These are phyloP conservation scores for Pungitius pungitius DNA, from an alignment of 2,113 vertebrate genomes.

Conservation along the genomic window DNA sequence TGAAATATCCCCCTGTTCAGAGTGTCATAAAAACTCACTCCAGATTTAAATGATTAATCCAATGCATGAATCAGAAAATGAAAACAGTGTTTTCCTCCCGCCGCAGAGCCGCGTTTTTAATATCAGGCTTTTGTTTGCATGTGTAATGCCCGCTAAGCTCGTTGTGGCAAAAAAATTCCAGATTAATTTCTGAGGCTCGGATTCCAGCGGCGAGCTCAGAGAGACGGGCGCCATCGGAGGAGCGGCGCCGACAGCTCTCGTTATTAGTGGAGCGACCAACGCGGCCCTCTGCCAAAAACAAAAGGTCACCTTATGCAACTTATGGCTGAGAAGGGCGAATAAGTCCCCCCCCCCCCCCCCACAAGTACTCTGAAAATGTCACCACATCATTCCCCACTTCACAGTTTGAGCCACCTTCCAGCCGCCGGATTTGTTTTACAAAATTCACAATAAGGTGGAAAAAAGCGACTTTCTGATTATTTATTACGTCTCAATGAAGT, in stretches of 20 bases:
- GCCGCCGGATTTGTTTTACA: too few species aligned
- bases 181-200: conserved; percentile 75
- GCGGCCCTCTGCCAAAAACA: conserved; percentile 25
- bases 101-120: conserved; percentile 67
- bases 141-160: conserved; percentile 81
- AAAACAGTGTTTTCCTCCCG: conserved; percentile 34
- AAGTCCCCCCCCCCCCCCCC: conserved; percentile 25
- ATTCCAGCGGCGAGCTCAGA: conserved; percentile 60
- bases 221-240: conserved; percentile 48
- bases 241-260: conserved; percentile 41
- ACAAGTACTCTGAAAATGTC: conserved; percentile 33
- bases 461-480: too few species aligned
- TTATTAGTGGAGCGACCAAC: conserved; percentile 57
- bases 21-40: conserved; percentile 21
- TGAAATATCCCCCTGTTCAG: conserved; percentile 8
- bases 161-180: conserved; percentile 65
- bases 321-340: conserved; percentile 30
- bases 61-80: conserved; percentile 36
- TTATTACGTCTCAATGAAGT: too few species aligned
- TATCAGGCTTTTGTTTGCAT: conserved; percentile 78
- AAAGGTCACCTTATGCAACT: conserved; percentile 61
- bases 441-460: neutral
- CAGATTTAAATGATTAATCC: conserved; percentile 28
- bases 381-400: conserved; percentile 13
- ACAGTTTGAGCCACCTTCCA: neutral